Evolutionary conservation across 1,140 invertebrate species (phyloP).

Genomic region (Stenopsyche tienmushanensis): DNA sequence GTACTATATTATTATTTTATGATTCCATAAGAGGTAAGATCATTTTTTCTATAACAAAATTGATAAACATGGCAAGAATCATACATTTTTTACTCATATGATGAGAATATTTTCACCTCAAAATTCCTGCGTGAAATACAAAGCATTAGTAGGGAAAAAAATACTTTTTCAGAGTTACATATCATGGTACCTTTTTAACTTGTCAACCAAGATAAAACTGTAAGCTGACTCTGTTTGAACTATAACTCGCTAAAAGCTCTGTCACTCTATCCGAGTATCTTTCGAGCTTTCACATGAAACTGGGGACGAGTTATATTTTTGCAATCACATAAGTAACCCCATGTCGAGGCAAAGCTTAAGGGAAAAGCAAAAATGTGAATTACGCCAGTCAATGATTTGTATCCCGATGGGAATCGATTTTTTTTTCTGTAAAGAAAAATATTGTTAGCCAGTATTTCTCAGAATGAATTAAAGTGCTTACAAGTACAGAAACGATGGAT

Average conservation of each 20-base stretch:
- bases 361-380: not conserved
- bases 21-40: too few species aligned
- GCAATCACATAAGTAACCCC: not conserved
- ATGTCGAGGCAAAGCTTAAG: not conserved
- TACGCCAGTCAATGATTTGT: not conserved
- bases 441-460: not conserved
- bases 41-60: too few species aligned
- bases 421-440: not conserved
- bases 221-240: conserved; percentile 18
- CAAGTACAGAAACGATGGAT: too few species aligned
- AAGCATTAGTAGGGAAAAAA: too few species aligned
- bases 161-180: not conserved
- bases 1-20: too few species aligned
- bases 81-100: too few species aligned
- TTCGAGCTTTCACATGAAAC: conserved; percentile 9
- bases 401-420: not conserved
- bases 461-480: not conserved
- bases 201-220: not conserved
- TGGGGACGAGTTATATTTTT: not conserved
- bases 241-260: conserved; percentile 18
- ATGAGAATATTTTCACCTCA: too few species aligned
- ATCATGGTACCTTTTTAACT: not conserved
- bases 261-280: conserved; percentile 19
- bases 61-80: too few species aligned
- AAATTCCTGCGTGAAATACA: too few species aligned